Conservation (phyloP, 2,797 vertebrate genomes). For the Mycteria americana region DNA sequence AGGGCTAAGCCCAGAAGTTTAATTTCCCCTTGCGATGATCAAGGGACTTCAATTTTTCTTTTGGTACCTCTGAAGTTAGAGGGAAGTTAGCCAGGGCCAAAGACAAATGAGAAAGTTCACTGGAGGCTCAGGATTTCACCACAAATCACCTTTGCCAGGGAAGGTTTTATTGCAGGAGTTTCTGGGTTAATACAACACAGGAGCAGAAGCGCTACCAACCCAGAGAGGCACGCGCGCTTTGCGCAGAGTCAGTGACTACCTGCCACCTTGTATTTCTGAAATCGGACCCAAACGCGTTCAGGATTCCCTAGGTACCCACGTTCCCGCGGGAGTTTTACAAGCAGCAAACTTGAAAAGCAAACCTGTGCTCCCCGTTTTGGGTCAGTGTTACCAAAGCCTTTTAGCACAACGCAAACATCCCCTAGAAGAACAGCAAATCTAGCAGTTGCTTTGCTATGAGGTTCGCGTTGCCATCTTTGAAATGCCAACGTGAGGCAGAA, state of each 20-base stretch:
- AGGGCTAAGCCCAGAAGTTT: constrained; percentile 55
- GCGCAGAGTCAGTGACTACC: not conserved
- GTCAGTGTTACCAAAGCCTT: not conserved
- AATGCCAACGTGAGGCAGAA: not conserved
- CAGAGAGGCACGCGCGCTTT: not conserved
- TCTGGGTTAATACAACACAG: constrained; percentile 31
- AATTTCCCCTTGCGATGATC: constrained; percentile 64
- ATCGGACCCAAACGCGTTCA: not conserved
- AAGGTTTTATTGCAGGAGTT: constrained; percentile 52
- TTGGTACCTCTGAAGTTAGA: constrained; percentile 48
- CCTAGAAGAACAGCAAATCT: not conserved
- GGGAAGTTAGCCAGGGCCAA: not conserved
- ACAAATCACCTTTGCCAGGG: constrained; percentile 48
- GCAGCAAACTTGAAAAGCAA: not conserved
- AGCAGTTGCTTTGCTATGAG: not conserved
- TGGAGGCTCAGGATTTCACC: not conserved
- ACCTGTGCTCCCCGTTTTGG: not conserved
- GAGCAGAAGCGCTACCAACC: not conserved
- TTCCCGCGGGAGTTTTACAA: not conserved
- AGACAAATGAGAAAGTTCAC: constrained; percentile 53
- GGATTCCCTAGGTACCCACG: not conserved
- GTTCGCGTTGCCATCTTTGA: not conserved
- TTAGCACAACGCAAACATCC: not conserved
- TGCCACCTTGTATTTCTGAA: not conserved
- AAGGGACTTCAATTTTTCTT: not conserved